Conservation (phyloP, 2,113 vertebrate genomes). For the Brevimyrus niger region DNA sequence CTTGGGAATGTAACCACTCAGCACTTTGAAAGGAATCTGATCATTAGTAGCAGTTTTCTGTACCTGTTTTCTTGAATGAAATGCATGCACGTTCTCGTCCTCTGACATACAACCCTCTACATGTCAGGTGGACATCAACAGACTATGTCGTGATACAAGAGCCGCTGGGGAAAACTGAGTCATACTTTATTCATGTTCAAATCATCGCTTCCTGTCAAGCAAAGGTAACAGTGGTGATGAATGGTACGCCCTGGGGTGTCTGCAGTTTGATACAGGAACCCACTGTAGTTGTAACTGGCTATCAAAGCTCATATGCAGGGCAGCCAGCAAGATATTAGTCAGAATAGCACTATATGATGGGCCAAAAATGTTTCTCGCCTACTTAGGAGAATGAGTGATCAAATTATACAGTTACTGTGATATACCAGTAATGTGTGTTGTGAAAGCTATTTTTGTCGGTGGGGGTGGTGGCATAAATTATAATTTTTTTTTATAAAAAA, state of each 20-base stretch:
- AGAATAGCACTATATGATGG: not conserved
- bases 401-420: not conserved
- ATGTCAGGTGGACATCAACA: not conserved
- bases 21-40: not conserved
- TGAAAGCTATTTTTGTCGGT: not conserved
- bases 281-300: not conserved
- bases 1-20: not conserved
- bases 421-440: not conserved
- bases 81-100: not conserved
- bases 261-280: not conserved
- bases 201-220: not conserved
- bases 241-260: not conserved
- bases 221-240: constrained; percentile 9
- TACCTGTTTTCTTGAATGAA: not conserved
- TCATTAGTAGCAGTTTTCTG: not conserved
- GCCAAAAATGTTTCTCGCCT: not conserved
- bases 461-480: not conserved
- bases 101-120: not conserved
- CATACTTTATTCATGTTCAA: constrained; percentile 2
- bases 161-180: not conserved
- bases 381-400: not conserved
- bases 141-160: not conserved
- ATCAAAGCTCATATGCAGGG: not conserved
- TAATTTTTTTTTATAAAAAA: not conserved
- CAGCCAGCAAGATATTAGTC: not conserved